Percentiles rank a stretch among this genome's conserved stretches.
phyloP scores from a whole-genome alignment of 2,797 vertebrate genomes.

The Liasis olivaceus region DNA sequence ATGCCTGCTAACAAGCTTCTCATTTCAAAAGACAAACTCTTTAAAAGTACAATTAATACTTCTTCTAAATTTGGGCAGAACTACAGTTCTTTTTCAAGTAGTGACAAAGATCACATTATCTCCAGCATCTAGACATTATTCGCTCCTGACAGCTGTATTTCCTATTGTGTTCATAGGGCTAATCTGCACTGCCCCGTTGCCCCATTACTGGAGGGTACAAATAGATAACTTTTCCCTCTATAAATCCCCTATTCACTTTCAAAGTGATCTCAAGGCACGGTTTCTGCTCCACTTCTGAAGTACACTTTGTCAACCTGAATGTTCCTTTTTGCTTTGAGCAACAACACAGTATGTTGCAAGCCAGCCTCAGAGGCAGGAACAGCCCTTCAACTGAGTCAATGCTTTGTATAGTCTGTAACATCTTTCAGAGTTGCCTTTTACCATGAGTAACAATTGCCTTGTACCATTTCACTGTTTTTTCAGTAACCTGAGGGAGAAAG shows the following conservation, averaged over 20 bases:
- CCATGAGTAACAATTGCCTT: neutral
- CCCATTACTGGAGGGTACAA: neutral
- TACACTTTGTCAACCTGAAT: neutral
- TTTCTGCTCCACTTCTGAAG: neutral
- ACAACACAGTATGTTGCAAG: neutral
- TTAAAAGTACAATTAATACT: neutral
- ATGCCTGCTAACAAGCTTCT: neutral
- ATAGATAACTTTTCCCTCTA: neutral
- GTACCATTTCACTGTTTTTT: neutral
- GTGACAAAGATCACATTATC: neutral
- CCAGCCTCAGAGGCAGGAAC: neutral
- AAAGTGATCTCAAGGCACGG: neutral
- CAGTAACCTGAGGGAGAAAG: neutral
- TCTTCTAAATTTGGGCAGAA: neutral
- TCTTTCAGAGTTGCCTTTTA: neutral
- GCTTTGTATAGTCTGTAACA: neutral
- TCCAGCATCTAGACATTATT: neutral
- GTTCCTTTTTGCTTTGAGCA: neutral
- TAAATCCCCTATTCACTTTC: neutral
- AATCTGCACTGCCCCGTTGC: neutral
- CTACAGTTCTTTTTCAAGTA: neutral
- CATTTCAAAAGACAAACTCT: neutral
- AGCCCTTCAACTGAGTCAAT: neutral
- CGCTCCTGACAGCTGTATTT: neutral
- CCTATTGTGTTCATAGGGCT: neutral